Conservation (phyloP, 2,888 invertebrate genomes). For the Cryptus armator region DNA sequence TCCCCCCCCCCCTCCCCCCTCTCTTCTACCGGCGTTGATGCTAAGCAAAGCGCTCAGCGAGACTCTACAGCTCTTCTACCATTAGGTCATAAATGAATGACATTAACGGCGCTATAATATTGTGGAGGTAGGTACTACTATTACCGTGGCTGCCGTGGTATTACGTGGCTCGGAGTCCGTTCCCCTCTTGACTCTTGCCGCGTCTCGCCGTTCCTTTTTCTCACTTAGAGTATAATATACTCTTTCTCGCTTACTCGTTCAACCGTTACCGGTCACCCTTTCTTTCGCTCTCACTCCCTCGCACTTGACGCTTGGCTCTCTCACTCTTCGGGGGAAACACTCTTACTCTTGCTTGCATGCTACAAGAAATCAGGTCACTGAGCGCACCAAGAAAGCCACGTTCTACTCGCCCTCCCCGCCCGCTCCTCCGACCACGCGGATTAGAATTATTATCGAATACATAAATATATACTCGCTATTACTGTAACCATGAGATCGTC, state of each 20-base stretch:
- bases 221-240: conserved; percentile 28
- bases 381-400: conserved; percentile 84
- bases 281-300: conserved; percentile 69
- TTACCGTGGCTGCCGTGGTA: conserved; percentile 82
- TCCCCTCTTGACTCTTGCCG: conserved; percentile 61
- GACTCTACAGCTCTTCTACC: conserved; percentile 73
- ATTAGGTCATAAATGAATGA: conserved; percentile 84
- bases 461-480: conserved; percentile 56
- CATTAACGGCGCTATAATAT: conserved; percentile 85
- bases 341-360: conserved; percentile 81
- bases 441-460: conserved; percentile 84
- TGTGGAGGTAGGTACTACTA: conserved; percentile 79
- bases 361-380: conserved; percentile 84
- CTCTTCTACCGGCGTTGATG: conserved; percentile 41
- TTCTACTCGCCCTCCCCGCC: conserved; percentile 72
- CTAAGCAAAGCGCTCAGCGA: conserved; percentile 71
- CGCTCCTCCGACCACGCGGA: conserved; percentile 73
- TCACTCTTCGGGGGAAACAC: conserved; percentile 78
- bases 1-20: neutral
- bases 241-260: conserved; percentile 61
- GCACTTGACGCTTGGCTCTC: conserved; percentile 60
- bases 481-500: conserved; percentile 3
- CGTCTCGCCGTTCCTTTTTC: conserved; percentile 62
- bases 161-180: conserved; percentile 82
- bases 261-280: conserved; percentile 62